Evolutionary conservation across 2,888 invertebrate genomes (phyloP).

Genomic region (Parnassius smintheus): DNA sequence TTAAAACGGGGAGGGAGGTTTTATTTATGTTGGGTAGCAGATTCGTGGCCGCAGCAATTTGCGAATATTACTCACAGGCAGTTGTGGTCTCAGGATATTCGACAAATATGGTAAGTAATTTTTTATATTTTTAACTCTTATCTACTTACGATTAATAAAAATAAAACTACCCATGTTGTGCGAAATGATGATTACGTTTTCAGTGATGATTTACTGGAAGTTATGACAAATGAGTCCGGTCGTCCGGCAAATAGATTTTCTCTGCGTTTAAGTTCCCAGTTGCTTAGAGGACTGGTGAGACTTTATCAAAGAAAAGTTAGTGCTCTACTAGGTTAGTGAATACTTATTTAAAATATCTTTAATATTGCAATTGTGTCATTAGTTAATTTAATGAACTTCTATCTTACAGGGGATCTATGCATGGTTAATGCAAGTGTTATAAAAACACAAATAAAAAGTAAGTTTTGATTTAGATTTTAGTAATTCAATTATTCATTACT

Average conservation of each 20-base stretch:
- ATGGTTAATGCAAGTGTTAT: conserved; percentile 65
- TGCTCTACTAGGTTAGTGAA: conserved; percentile 52
- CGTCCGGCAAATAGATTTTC: conserved; percentile 63
- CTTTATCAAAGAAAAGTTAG: conserved; percentile 64
- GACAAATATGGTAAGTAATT: conserved; percentile 58
- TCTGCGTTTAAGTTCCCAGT: conserved; percentile 65
- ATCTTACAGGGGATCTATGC: conserved; percentile 60
- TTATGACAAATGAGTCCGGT: conserved; percentile 65
- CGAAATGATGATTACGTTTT: conserved; percentile 28
- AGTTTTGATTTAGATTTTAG: conserved; percentile 34
- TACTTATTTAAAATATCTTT: conserved; percentile 3
- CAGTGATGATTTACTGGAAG: conserved; percentile 62
- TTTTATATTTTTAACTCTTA: neutral
- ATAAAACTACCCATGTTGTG: neutral
- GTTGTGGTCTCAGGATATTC: conserved; percentile 66
- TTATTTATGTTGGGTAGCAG: conserved; percentile 72
- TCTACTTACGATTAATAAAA: neutral
- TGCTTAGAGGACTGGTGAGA: conserved; percentile 63
- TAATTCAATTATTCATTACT: neutral
- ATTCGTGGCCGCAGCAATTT: conserved; percentile 70
- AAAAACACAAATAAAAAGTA: conserved; percentile 63
- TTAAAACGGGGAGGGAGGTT: conserved; percentile 67
- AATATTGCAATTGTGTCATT: neutral
- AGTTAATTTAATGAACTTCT: conserved; percentile 2
- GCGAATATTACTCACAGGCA: conserved; percentile 60